Percentiles rank a stretch among this genome's conserved stretches.
phyloP scores from a whole-genome alignment of 1,140 invertebrate species.

The roundworm (Caenorhabditis elegans) region DNA sequence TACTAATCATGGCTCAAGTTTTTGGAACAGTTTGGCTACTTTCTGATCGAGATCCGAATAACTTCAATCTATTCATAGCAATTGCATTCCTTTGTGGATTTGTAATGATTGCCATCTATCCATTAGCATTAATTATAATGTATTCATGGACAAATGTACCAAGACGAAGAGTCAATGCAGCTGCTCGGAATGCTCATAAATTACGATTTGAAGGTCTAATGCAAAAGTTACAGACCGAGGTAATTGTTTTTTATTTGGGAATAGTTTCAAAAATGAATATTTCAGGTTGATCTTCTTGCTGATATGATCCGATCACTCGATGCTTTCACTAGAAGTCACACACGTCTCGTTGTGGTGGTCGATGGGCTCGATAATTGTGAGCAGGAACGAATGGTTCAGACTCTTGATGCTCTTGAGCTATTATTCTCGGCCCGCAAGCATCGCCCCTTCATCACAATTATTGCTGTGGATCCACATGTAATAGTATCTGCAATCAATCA shows the following conservation, averaged over 20 bases:
- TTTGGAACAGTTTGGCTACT: constrained; percentile 45
- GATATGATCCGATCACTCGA: constrained; percentile 74
- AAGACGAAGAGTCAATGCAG: constrained; percentile 55
- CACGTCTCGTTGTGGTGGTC: constrained; percentile 79
- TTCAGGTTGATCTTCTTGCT: constrained; percentile 76
- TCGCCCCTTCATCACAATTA: constrained; percentile 63
- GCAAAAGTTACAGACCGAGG: constrained; percentile 74
- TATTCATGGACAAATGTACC: constrained; percentile 70
- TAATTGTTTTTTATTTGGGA: background rate
- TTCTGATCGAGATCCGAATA: constrained; percentile 24
- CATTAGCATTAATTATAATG: background rate
- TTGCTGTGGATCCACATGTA: constrained; percentile 65
- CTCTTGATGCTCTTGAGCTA: constrained; percentile 90
- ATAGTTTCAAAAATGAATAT: background rate
- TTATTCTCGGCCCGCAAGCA: constrained; percentile 73
- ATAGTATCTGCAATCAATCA: constrained; percentile 64
- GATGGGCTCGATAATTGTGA: constrained; percentile 96
- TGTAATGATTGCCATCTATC: background rate
- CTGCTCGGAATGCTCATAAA: constrained; percentile 56
- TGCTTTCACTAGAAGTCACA: constrained; percentile 62
- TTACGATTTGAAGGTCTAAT: constrained; percentile 66
- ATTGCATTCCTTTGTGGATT: constrained; percentile 6
- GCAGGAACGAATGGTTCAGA: constrained; percentile 70
- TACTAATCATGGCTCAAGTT: constrained; percentile 18
- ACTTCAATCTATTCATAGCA: constrained; percentile 6